These are phyloP conservation scores for Druon quercuslanigerum DNA, from an alignment of 1,140 invertebrate species.

Conservation along the genomic window DNA sequence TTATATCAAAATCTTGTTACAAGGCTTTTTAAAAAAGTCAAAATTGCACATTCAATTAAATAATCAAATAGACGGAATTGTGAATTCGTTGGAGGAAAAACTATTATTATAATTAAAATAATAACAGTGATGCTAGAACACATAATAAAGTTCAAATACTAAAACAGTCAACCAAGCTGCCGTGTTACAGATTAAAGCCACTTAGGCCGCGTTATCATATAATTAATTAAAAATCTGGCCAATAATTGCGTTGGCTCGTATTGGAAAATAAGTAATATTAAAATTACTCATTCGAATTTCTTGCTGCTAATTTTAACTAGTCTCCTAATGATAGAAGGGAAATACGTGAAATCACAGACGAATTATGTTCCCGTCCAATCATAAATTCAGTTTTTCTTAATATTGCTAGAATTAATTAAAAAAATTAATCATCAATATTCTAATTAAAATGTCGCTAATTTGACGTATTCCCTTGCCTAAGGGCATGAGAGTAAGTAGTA, in stretches of 20 bases:
- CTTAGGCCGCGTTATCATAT: constrained; percentile 42
- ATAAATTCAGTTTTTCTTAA: background rate
- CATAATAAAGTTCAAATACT: background rate
- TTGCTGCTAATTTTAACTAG: background rate
- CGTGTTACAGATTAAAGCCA: constrained; percentile 28
- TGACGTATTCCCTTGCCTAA: constrained; percentile 6
- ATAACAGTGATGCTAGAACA: background rate
- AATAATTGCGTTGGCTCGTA: background rate
- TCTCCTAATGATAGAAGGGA: background rate
- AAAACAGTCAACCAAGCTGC: constrained; percentile 22
- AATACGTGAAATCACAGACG: constrained; percentile 23
- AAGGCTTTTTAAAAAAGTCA: background rate
- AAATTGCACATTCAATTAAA: background rate
- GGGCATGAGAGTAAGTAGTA: background rate
- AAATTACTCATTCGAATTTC: background rate
- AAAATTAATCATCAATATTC: background rate
- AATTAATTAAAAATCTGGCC: background rate
- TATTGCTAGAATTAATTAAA: background rate
- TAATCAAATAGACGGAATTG: background rate
- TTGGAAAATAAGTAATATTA: background rate
- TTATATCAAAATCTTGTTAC: no score
- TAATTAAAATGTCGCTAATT: background rate
- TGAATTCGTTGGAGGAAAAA: background rate
- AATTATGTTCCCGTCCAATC: constrained; percentile 14
- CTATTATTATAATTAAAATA: background rate